phyloP scores from a whole-genome alignment of 1,140 invertebrate genomes.

The Mesaphorura yosii region DNA sequence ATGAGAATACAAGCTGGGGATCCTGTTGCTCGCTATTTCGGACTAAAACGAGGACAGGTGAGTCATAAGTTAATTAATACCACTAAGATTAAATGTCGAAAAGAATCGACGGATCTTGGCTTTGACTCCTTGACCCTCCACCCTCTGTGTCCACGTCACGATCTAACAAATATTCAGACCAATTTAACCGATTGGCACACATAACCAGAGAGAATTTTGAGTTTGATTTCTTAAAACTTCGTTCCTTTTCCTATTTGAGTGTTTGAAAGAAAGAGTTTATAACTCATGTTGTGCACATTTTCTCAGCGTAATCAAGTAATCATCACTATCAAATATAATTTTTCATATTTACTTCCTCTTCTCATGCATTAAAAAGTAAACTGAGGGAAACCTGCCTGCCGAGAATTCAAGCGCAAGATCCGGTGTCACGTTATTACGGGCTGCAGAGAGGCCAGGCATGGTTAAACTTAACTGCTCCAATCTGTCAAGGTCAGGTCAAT shows the following conservation, averaged over 20 bases:
- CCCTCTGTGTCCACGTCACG: neutral
- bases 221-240: constrained; percentile 1
- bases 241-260: too few species aligned
- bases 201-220: too few species aligned
- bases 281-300: too few species aligned
- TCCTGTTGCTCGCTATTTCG: constrained; percentile 95
- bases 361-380: too few species aligned
- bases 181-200: neutral
- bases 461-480: neutral
- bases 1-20: constrained; percentile 98
- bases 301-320: too few species aligned
- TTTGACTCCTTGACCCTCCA: constrained; percentile 1
- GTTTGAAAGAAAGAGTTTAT: too few species aligned
- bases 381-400: constrained; percentile 32
- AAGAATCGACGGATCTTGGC: too few species aligned
- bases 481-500: too few species aligned
- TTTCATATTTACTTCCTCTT: too few species aligned
- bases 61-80: neutral
- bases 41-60: constrained; percentile 85
- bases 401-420: constrained; percentile 33
- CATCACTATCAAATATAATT: too few species aligned
- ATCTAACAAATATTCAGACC: neutral
- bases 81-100: too few species aligned
- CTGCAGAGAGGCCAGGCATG: constrained; percentile 33
- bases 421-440: constrained; percentile 33